A percentile compares a stretch with the other conserved stretches of the same genome.
Evolutionary conservation across 2,797 vertebrate species (phyloP).

Genomic region (Onychomys leucogaster): DNA sequence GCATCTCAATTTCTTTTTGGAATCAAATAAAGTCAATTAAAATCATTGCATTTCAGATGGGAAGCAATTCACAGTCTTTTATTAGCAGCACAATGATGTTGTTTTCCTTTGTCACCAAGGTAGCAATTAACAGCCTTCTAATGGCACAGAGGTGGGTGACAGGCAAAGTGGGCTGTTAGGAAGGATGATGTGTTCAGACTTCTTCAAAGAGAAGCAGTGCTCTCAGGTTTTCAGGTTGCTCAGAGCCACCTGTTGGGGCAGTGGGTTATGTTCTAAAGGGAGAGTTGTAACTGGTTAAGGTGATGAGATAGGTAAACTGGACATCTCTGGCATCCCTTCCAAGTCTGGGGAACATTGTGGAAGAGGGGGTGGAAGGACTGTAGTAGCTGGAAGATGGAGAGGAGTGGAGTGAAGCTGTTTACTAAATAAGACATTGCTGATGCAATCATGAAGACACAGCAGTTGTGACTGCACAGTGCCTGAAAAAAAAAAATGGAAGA

Average conservation of each 20-base stretch:
- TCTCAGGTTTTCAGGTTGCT: not conserved
- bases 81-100: constrained; percentile 79
- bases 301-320: not conserved
- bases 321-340: not conserved
- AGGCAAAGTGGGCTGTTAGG: constrained; percentile 77
- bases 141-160: constrained; percentile 83
- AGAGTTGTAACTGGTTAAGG: not conserved
- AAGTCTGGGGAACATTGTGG: not conserved
- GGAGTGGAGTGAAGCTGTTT: not conserved
- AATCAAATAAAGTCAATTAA: constrained; percentile 84
- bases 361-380: not conserved
- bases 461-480: not conserved
- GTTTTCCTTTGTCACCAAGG: constrained; percentile 85
- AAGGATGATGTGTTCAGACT: constrained; percentile 75
- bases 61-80: constrained; percentile 76
- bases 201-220: constrained; percentile 1
- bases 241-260: not conserved
- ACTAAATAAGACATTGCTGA: not conserved
- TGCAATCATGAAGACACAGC: not conserved
- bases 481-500: not conserved
- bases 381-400: not conserved
- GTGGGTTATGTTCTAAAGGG: not conserved
- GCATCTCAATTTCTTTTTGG: constrained; percentile 72
- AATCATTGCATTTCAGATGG: constrained; percentile 76
- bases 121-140: constrained; percentile 87